A percentile compares a stretch with the other conserved stretches of the same genome.
These are phyloP conservation scores for Cromileptes altivelis DNA, from an alignment of 2,113 vertebrate species.

Conservation along the genomic window DNA sequence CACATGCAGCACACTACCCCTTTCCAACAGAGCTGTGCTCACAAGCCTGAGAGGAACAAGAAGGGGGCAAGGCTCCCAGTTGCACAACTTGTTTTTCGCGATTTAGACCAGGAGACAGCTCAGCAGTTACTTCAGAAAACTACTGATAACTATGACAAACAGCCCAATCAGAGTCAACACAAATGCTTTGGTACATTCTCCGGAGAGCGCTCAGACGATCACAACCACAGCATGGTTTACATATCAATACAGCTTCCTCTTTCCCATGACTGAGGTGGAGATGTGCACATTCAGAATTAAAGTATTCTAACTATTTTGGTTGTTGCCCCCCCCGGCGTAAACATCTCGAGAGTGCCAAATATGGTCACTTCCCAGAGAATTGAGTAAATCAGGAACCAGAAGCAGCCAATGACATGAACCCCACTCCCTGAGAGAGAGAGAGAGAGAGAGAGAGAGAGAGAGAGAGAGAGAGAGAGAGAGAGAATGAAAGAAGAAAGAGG, in stretches of 20 bases:
- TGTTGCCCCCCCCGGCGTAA: slow-evolving; percentile 47
- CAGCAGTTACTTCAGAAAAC: slow-evolving; percentile 65
- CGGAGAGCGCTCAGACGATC: slow-evolving; percentile 17
- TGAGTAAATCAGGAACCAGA: slow-evolving; percentile 61
- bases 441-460: slow-evolving; percentile 46
- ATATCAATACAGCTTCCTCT: slow-evolving; percentile 42
- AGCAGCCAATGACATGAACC: slow-evolving; percentile 67
- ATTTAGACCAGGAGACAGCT: slow-evolving; percentile 65
- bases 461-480: slow-evolving; percentile 38
- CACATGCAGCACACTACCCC: slow-evolving; percentile 14
- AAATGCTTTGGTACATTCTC: slow-evolving; percentile 31
- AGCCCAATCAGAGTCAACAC: slow-evolving; percentile 42
- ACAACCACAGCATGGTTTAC: slow-evolving; percentile 10
- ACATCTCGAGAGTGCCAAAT: slow-evolving; percentile 73
- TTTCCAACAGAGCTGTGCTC: slow-evolving; percentile 65
- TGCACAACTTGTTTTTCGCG: slow-evolving; percentile 81
- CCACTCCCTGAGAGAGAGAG: slow-evolving; percentile 41
- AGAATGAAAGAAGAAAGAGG: slow-evolving; percentile 3
- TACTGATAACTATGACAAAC: slow-evolving; percentile 60
- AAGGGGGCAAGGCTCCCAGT: slow-evolving; percentile 68
- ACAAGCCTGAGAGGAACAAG: slow-evolving; percentile 72
- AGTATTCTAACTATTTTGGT: slow-evolving; percentile 68
- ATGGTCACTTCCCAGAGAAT: slow-evolving; percentile 77
- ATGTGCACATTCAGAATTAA: slow-evolving; percentile 65
- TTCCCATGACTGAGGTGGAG: slow-evolving; percentile 47